These are phyloP conservation scores for Phallusia fumigata DNA, from an alignment of 23 tunicate genomes.

Conservation along the genomic window DNA sequence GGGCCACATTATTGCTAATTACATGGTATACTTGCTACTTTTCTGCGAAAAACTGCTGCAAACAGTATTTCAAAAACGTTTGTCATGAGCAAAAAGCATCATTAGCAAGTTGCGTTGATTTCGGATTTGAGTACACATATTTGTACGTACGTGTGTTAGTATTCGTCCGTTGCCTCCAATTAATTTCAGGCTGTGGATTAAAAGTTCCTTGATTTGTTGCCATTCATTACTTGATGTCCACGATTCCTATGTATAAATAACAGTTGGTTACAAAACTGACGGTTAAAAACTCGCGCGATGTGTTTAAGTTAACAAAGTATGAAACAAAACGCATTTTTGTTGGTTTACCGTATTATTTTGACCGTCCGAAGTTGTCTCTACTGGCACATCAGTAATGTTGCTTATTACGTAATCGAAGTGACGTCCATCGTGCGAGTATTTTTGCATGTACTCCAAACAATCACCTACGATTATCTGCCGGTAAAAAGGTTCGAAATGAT, in stretches of 20 bases:
- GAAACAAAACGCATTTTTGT: no score
- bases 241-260: background rate
- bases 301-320: no score
- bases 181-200: background rate
- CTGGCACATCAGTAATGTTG: slow-evolving; percentile 41
- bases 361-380: background rate
- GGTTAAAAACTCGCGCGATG: no score
- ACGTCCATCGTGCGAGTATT: slow-evolving; percentile 25
- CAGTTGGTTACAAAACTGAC: no score
- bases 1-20: no score
- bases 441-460: slow-evolving; percentile 15
- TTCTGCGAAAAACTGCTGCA: no score
- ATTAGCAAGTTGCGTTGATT: no score
- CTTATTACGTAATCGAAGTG: slow-evolving; percentile 31
- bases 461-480: slow-evolving; percentile 26
- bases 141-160: background rate
- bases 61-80: no score
- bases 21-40: no score
- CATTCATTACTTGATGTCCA: background rate
- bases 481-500: no score
- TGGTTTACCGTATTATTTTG: background rate
- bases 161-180: background rate
- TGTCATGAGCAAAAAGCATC: no score
- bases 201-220: background rate
- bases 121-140: no score